Conservation (phyloP, 2,888 invertebrate species). For the Pandemis cinnamomeana region DNA sequence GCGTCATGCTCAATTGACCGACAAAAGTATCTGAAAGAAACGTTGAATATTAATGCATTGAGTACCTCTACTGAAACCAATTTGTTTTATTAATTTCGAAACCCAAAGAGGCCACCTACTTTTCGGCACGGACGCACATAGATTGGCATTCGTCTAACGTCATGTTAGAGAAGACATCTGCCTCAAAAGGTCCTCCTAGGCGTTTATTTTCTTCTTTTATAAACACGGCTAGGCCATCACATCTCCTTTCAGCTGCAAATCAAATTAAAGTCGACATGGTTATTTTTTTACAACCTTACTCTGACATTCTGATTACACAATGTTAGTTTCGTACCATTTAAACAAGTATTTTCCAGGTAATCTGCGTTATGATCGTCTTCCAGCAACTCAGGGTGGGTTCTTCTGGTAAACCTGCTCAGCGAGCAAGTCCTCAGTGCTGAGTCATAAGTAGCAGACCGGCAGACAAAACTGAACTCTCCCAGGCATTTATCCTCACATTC, state of each 20-base stretch:
- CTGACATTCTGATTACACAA: neutral
- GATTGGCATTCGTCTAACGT: conserved; percentile 95
- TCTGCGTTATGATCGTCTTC: conserved; percentile 95
- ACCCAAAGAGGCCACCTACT: conserved; percentile 78
- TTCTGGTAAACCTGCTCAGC: conserved; percentile 91
- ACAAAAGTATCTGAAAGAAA: conserved; percentile 88
- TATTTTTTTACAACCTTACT: neutral
- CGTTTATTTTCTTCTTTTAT: conserved; percentile 96
- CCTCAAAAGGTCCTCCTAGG: conserved; percentile 94
- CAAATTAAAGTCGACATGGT: neutral
- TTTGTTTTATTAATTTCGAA: neutral
- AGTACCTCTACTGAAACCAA: neutral
- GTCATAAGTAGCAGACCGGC: conserved; percentile 94
- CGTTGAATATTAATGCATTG: neutral
- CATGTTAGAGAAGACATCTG: conserved; percentile 93
- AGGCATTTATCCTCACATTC: conserved; percentile 96
- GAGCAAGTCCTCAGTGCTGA: conserved; percentile 91
- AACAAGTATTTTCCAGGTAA: conserved; percentile 95
- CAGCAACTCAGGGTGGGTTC: conserved; percentile 93
- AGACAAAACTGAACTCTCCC: conserved; percentile 94
- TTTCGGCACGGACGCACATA: conserved; percentile 93
- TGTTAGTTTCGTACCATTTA: conserved; percentile 87
- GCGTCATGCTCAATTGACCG: conserved; percentile 96
- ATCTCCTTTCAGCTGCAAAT: conserved; percentile 90
- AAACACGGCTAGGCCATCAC: conserved; percentile 94